These are phyloP conservation scores for Malacoctenus gilli DNA, from an alignment of 2,797 vertebrate species.

Conservation along the genomic window DNA sequence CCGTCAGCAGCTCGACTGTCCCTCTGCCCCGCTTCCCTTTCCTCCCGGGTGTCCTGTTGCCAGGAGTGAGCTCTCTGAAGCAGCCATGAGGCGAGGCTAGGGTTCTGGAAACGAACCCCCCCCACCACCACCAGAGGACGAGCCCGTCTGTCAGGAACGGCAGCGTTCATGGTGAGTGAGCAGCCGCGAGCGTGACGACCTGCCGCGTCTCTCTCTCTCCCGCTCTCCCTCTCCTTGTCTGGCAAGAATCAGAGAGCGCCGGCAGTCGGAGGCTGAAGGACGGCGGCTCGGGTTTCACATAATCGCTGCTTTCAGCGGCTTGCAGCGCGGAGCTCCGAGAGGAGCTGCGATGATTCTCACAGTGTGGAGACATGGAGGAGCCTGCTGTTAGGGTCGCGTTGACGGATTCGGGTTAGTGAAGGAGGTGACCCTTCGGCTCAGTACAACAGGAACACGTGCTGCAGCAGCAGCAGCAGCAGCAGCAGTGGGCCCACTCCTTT, in stretches of 20 bases:
- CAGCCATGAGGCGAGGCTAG: slow-evolving; percentile 65
- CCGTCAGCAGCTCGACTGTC: slow-evolving; percentile 42
- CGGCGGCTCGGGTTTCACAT: slow-evolving; percentile 52
- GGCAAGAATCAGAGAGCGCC: slow-evolving; percentile 46
- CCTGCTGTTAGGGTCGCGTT: neutral
- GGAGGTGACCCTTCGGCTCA: neutral
- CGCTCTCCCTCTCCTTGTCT: slow-evolving; percentile 48
- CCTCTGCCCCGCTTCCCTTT: slow-evolving; percentile 40
- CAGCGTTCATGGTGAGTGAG: slow-evolving; percentile 87
- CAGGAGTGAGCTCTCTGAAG: slow-evolving; percentile 61
- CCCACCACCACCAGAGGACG: slow-evolving; percentile 65
- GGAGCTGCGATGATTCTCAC: slow-evolving; percentile 5
- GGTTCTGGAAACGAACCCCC: slow-evolving; percentile 40
- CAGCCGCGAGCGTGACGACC: slow-evolving; percentile 31
- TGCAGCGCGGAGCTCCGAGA: slow-evolving; percentile 5
- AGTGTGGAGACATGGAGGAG: slow-evolving; percentile 1
- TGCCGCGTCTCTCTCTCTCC: slow-evolving; percentile 11
- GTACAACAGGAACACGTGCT: too few relatives aligned
- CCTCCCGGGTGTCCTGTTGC: slow-evolving; percentile 65
- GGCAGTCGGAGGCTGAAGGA: slow-evolving; percentile 44
- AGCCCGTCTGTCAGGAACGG: slow-evolving; percentile 69
- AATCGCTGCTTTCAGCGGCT: slow-evolving; percentile 48
- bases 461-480: too few relatives aligned
- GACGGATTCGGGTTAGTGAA: slow-evolving; percentile 1
- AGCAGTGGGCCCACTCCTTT: too few relatives aligned